Evolutionary conservation across 2,888 invertebrate genomes (phyloP), one percentile per base, ranked within the genome.

Genomic region (Lepidochrysops patricia): DNA sequence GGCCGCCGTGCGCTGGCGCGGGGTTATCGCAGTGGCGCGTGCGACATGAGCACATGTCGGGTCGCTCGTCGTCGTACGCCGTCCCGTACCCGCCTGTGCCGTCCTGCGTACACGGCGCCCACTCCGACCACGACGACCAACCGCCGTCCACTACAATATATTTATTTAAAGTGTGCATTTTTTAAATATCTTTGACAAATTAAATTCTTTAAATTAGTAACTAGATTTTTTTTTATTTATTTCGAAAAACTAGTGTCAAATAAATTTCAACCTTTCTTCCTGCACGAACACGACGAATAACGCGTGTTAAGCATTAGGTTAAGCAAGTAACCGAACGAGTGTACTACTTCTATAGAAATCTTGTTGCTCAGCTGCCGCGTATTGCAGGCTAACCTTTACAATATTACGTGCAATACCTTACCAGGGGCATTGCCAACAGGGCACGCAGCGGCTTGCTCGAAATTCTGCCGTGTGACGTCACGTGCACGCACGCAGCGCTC

Each of bases 51-150:
- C 98, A 98, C 72, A 88, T 89, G 70, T 94, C 94, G 0, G 91
- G 91, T 59, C 88, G 89, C 52, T 90, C 88, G 26, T 90, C 86
- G 5, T 89, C 83, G 57, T 90, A 89, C 13, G 80, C 72, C 0
- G 80, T 86, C 4, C 89, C 83, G 56, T 90, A 89, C 13, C 80
- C 72, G 0, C 80, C 70, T 0, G 87, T 84, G 2, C 86, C 91
- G 57, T 91, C 90, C 69, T 97, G 95, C 68, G 92, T 91, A 75
- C 98, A 98, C 0, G 91, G 81, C 65, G 90, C 90, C 98, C 98
- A 98, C 0, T 90, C 77, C 0, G 95, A 94, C 98, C 98, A 98
- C 0, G 92, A 90, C 4, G 96, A 94, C 97, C 97, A 98, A 1
- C 94, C 95, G 35, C 96, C 96, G 72, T 95, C 94, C 50, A 95